Base-by-base conservation (phyloP, 1,140 invertebrate genomes). In the Stegodyphus mimosarum region DNA sequence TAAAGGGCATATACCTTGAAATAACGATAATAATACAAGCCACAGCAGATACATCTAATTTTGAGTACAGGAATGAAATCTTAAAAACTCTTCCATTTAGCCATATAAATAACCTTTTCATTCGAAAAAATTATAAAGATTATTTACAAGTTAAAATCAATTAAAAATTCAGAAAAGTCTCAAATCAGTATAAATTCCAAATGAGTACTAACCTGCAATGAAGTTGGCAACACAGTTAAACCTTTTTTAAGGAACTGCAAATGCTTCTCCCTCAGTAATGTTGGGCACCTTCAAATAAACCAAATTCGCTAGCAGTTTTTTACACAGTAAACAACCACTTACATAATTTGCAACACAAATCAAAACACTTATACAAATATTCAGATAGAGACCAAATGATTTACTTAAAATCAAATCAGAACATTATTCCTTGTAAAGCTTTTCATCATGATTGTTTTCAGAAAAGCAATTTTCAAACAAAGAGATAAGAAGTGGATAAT, bases 161-260 rank as follows among this genome's bases (percentile, higher is more conserved):
- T 60, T 11, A 60, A 60, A 60, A 11, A 60, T 60, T 60, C 5
- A 9, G 13, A 6, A 18, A 3, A 17, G 33, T 33, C 33, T 33
- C 33, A 33, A 33, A 33, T 33, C 33, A 33, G 33, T 33, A 33
- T 33, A 18, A 18, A 70, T 9, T 18, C 0, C 15, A 6, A 17
- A 74, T 74, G 33, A 50, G 15, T 83, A 86, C 88, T 89, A 91
- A 94, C 93, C 90, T 95, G 93, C 90, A 96, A 96, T 70, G 92
- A 91, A 51, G 91, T 90, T 60, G 94, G 93, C 74, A 97, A 90
- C 89, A 92, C 90, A 78, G 90, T 91, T 50, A 98, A 89, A 88
- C 93, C 94, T 88, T 93, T 92, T 88, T 94, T 94, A 76, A 97
- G 91, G 90, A 94, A 94, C 80, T 91, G 89, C 78, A 92, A 91